Evolutionary conservation across 2,797 vertebrate genomes (phyloP).

Genomic region (Sebastes goodei): DNA sequence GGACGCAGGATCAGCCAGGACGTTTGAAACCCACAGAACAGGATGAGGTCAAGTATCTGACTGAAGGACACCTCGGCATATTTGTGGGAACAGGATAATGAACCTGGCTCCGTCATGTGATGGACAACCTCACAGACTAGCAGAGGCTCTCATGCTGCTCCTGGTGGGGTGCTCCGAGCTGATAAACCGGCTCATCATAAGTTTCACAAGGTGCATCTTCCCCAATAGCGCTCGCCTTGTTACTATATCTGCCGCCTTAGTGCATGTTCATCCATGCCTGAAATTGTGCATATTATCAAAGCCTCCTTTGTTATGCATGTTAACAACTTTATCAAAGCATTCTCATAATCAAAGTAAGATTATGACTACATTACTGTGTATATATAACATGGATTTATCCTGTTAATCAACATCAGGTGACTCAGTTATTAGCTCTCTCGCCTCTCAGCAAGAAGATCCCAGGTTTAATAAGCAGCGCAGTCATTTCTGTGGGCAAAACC

Average conservation of each 20-base stretch:
- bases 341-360: constrained; percentile 53
- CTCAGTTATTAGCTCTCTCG: neutral
- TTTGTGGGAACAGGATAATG: constrained; percentile 20
- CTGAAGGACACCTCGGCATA: constrained; percentile 4
- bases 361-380: constrained; percentile 45
- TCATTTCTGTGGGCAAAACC: neutral
- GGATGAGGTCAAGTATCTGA: neutral
- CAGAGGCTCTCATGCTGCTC: constrained; percentile 24
- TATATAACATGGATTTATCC: constrained; percentile 11
- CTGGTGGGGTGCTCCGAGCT: constrained; percentile 19
- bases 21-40: neutral
- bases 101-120: constrained; percentile 6
- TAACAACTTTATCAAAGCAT: constrained; percentile 61
- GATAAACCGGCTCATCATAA: constrained; percentile 35
- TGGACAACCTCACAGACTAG: neutral
- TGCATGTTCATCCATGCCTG: constrained; percentile 38
- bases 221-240: constrained; percentile 15
- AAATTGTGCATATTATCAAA: constrained; percentile 61
- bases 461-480: neutral
- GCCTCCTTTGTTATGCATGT: constrained; percentile 43
- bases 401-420: constrained; percentile 16
- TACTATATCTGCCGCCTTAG: constrained; percentile 39
- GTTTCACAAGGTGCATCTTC: constrained; percentile 26
- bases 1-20: neutral
- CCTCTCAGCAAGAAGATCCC: neutral